phyloP scores from a whole-genome alignment of 1,140 invertebrate species.

The Drosophila melanica region DNA sequence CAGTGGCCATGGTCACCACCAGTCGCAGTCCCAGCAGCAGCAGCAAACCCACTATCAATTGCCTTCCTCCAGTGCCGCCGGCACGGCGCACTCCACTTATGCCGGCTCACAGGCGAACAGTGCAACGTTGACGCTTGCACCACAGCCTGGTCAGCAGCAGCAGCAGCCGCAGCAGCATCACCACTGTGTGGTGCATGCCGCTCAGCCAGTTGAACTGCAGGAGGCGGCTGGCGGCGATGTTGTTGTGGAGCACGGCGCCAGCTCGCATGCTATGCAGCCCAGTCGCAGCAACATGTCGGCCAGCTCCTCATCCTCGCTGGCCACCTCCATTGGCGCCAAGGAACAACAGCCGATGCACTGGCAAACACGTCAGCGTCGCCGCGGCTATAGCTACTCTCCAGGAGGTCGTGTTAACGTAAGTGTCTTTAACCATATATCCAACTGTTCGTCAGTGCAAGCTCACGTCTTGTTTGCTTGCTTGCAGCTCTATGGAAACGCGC shows the following conservation, averaged over 20 bases:
- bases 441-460: too few species aligned
- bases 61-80: conserved; percentile 70
- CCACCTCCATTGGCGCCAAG: conserved; percentile 69
- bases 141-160: conserved; percentile 51
- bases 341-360: conserved; percentile 64
- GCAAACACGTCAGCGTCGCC: conserved; percentile 72
- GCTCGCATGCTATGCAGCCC: conserved; percentile 46
- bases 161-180: conserved; percentile 47
- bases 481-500: conserved; percentile 69
- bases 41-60: conserved; percentile 78
- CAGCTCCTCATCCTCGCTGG: conserved; percentile 72
- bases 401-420: conserved; percentile 75
- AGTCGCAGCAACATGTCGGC: conserved; percentile 66
- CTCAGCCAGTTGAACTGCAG: conserved; percentile 54
- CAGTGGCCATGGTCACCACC: conserved; percentile 60
- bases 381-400: conserved; percentile 70
- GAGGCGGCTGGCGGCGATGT: conserved; percentile 32
- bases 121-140: conserved; percentile 47
- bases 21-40: conserved; percentile 51
- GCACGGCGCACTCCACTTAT: conserved; percentile 73
- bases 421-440: background rate
- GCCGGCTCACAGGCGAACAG: conserved; percentile 44
- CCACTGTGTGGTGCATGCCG: conserved; percentile 46
- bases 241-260: conserved; percentile 49
- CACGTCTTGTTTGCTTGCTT: background rate